Base-by-base conservation (phyloP, 2,797 vertebrate species). In the Hoplostethus mediterraneus region DNA sequence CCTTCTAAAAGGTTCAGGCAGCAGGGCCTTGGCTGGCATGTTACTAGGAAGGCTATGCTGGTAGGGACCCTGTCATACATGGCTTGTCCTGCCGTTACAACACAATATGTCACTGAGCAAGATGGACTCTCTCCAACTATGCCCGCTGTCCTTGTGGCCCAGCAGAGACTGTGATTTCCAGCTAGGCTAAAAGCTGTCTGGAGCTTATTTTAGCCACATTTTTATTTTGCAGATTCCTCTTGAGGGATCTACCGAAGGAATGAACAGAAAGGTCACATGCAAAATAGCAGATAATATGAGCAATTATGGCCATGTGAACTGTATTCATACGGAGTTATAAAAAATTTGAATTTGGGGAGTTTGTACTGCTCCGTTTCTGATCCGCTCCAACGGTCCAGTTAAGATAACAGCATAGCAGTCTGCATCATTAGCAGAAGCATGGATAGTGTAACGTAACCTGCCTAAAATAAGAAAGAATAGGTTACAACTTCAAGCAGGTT, bases 391-490 rank as follows among this genome's bases (percentile, higher is more conserved):
- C 12, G 42, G 17, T 60, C n/a, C 5, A 12, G 17, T 67, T 62
- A 40, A 70, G 57, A 62, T 40, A 53, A 67, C 60, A 58, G 51
- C 55, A 45, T 62, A 72, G 54, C 68, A 30, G 72, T 57, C 63
- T 66, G 76, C 75, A 73, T 73, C 88, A 87, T 89, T 91, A 87
- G 68, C 65, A 75, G 63, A 14, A 36, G 61, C 63, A 70, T 53
- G 58, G 47, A 73, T 31, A 44, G 38, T 25, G 40, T 61, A 72
- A 76, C 56, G 47, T 36, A 54, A 79, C 58, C 60, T 53, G 62
- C 75, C 13, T 68, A 61, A 74, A 59, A 17, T 31, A 58, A 31
- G n/a, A 58, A 59, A 47, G 36, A 56, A 67, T 25, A 16, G 5
- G 53, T 79, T 28, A 51, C 57, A 65, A 81, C 59, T 68, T 64